Percentiles rank a stretch among this genome's conserved stretches.
phyloP scores from a whole-genome alignment of 2,888 invertebrate genomes.

The Hermaeophaga mercurialis region DNA sequence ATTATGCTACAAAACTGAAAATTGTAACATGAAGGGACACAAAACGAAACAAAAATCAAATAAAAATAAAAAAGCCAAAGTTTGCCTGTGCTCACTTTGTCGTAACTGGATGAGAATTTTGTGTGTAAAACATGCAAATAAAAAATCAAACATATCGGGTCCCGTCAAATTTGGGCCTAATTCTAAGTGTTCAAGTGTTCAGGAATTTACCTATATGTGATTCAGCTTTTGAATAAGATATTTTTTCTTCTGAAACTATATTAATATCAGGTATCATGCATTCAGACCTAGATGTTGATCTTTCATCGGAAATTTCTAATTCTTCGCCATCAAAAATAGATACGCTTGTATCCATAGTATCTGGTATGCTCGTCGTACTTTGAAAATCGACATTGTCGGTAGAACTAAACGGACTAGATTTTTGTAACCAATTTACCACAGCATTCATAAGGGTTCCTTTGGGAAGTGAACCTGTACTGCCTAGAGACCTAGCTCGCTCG shows the following conservation, averaged over 20 bases:
- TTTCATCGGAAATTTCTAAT: constrained; percentile 38
- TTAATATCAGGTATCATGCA: constrained; percentile 46
- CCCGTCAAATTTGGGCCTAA: constrained; percentile 45
- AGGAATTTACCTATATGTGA: constrained; percentile 34
- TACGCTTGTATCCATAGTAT: constrained; percentile 42
- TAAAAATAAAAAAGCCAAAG: constrained; percentile 47
- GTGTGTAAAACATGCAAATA: constrained; percentile 41
- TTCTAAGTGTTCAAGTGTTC: constrained; percentile 27
- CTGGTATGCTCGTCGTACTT: constrained; percentile 41
- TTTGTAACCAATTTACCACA: constrained; percentile 54
- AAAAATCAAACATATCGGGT: constrained; percentile 57
- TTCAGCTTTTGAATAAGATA: constrained; percentile 20
- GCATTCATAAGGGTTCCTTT: constrained; percentile 52
- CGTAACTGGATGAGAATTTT: constrained; percentile 24
- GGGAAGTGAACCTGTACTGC: constrained; percentile 50
- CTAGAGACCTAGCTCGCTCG: constrained; percentile 45
- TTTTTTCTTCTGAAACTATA: constrained; percentile 38
- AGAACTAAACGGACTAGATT: constrained; percentile 50
- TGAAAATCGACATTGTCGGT: constrained; percentile 44
- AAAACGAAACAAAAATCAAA: constrained; percentile 35
- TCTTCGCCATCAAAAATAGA: constrained; percentile 47
- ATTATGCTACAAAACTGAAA: constrained; percentile 40
- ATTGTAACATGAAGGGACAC: constrained; percentile 21
- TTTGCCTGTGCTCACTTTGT: constrained; percentile 47
- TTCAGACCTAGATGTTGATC: constrained; percentile 31